Percentiles rank a stretch among this genome's conserved stretches.
phyloP scores from a whole-genome alignment of 1,140 invertebrate species.

The Aphis craccivora region DNA sequence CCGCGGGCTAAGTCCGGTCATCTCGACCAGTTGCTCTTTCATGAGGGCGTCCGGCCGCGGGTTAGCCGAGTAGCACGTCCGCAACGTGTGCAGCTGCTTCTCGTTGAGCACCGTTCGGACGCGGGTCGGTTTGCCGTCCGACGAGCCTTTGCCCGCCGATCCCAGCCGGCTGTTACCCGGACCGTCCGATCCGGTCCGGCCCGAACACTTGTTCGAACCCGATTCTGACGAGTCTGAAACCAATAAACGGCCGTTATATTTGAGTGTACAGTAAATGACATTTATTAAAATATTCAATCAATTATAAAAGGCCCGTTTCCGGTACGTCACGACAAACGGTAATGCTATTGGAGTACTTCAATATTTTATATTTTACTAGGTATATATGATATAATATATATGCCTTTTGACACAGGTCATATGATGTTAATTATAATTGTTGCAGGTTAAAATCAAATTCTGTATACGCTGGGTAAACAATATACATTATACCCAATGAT shows the following conservation, averaged over 20 bases:
- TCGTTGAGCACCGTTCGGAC: conserved; percentile 98
- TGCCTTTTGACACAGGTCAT: not conserved
- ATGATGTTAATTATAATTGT: not conserved
- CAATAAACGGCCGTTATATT: not conserved
- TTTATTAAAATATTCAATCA: not conserved
- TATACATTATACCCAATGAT: not conserved
- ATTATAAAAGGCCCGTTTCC: not conserved
- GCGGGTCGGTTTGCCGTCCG: conserved; percentile 93
- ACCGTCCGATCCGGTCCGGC: conserved; percentile 67
- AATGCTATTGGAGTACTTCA: not conserved
- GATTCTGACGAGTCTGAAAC: conserved; percentile 84
- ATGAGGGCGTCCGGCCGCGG: conserved; percentile 97
- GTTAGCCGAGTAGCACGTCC: conserved; percentile 95
- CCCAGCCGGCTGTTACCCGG: conserved; percentile 64
- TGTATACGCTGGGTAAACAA: not conserved
- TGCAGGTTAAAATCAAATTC: not conserved
- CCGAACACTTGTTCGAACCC: conserved; percentile 75
- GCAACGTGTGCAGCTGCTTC: conserved; percentile 95
- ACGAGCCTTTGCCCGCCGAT: conserved; percentile 67
- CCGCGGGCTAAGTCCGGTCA: conserved; percentile 93
- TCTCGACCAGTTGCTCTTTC: conserved; percentile 99
- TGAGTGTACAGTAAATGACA: not conserved
- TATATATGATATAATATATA: too few relatives aligned
- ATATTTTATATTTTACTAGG: not conserved
- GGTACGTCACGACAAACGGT: too few relatives aligned